Base-by-base conservation (phyloP, 2,113 vertebrate genomes). In the Eidolon helvum region DNA sequence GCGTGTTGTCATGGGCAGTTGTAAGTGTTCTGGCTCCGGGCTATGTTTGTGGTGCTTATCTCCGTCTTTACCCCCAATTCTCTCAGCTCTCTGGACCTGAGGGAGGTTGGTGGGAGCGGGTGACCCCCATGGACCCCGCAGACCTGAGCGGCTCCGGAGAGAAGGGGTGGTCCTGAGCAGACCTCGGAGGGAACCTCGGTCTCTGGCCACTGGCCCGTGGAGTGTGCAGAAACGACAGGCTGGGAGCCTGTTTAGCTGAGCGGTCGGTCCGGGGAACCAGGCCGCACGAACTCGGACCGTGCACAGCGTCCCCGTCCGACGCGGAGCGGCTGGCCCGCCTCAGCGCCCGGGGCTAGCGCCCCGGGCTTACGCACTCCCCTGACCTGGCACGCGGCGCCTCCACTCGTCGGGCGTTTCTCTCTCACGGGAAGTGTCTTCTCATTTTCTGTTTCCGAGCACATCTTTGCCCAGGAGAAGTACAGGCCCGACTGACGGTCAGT, bases 131-230 rank as follows among this genome's bases (percentile, higher is more conserved):
- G 1, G 11, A 10, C 38, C 28, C 35, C 63, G 14, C 0, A 33
- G 26, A 72, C 57, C 21, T 4, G 15, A 48, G 68, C 57, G 57
- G 16, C 79, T 68, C 1, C 69, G 57, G 84, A 84, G 38, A n/a
- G 35, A 38, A n/a, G 19, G 53, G 24, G 5, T 5, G 68, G 14
- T 26, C 8, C 43, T 65, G 22, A 35, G 53, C 19, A 35, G 66
- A 24, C 28, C 68, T 91, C 59, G 16, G 68, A 71, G 75, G 19
- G 2, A 22, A 24, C 33, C 66, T 55, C 72, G 21, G 33, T 45
- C 35, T 4, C 50, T 24, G 50, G 65, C 6, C 1, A 0, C 30
- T 15, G n/a, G 43, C n/a, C 3, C 45, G 1, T 30, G 82, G 40
- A 2, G 2, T 40, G 26, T 75, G n/a, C 24, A 21, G 38, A 65